Conservation (phyloP, 2,113 vertebrate species). For the Myrmecobius fasciatus region DNA sequence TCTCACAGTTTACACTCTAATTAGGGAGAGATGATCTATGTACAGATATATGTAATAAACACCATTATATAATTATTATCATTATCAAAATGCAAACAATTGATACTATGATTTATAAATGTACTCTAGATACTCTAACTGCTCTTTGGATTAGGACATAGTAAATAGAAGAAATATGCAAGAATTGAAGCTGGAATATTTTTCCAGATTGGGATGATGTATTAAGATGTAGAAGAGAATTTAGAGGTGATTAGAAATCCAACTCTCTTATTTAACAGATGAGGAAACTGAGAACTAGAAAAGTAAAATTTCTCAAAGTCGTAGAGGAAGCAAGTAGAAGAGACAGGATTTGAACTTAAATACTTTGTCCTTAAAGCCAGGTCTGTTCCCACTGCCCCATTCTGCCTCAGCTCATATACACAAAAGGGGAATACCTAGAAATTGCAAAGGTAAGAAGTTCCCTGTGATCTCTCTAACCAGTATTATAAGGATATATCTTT, state of each 20-base stretch:
- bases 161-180: not conserved
- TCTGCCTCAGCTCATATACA: not conserved
- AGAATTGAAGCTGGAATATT: not conserved
- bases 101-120: not conserved
- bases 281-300: not conserved
- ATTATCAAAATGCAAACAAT: not conserved
- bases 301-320: not conserved
- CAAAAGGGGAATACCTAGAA: not conserved
- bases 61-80: not conserved
- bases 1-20: not conserved
- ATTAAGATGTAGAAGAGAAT: not conserved
- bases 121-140: not conserved
- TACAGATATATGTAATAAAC: not conserved
- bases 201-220: not conserved
- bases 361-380: not conserved
- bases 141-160: not conserved
- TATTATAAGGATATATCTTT: not conserved
- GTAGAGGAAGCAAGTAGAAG: not conserved
- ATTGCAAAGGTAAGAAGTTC: not conserved
- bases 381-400: not conserved
- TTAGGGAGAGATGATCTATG: not conserved
- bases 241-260: not conserved
- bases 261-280: not conserved
- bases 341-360: not conserved
- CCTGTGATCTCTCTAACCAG: not conserved